A percentile compares a stretch with the other conserved stretches of the same genome.
Evolutionary conservation across 2,888 invertebrate species (phyloP).

Genomic region (Esperia sulphurella): DNA sequence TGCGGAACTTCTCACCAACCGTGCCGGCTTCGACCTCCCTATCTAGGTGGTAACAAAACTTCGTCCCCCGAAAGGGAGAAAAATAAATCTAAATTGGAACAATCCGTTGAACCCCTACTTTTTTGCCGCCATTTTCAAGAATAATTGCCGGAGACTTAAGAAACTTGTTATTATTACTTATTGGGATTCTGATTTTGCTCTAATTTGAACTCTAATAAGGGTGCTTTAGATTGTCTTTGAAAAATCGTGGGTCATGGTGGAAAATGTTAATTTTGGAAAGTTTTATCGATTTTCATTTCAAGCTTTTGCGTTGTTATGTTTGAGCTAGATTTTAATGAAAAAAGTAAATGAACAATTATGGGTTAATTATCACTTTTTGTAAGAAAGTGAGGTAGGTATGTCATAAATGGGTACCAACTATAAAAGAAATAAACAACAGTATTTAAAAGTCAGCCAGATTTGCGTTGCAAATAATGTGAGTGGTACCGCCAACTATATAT

Average conservation of each 20-base stretch:
- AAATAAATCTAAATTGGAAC: slow-evolving; percentile 77
- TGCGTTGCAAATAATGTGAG: no score
- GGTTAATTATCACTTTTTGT: background rate
- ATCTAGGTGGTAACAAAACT: slow-evolving; percentile 59
- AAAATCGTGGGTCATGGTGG: slow-evolving; percentile 19
- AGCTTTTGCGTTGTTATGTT: background rate
- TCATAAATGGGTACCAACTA: no score
- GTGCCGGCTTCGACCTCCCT: slow-evolving; percentile 22
- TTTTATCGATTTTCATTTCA: slow-evolving; percentile 11
- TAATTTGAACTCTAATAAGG: slow-evolving; percentile 20
- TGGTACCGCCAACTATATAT: no score
- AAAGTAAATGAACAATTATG: background rate
- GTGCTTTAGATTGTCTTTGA: slow-evolving; percentile 9
- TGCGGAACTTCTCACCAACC: slow-evolving; percentile 22
- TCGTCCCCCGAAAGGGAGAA: slow-evolving; percentile 59
- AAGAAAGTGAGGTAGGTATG: no score
- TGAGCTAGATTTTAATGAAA: background rate
- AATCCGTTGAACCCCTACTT: slow-evolving; percentile 74
- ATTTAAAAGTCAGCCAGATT: no score
- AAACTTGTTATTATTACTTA: slow-evolving; percentile 30
- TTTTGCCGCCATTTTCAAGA: slow-evolving; percentile 72
- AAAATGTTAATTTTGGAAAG: slow-evolving; percentile 49
- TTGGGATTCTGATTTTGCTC: slow-evolving; percentile 11
- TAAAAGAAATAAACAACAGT: no score
- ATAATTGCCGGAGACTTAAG: slow-evolving; percentile 68